Evolutionary conservation across 2,797 vertebrate species (phyloP).

Genomic region (Spondyliosoma cantharus): DNA sequence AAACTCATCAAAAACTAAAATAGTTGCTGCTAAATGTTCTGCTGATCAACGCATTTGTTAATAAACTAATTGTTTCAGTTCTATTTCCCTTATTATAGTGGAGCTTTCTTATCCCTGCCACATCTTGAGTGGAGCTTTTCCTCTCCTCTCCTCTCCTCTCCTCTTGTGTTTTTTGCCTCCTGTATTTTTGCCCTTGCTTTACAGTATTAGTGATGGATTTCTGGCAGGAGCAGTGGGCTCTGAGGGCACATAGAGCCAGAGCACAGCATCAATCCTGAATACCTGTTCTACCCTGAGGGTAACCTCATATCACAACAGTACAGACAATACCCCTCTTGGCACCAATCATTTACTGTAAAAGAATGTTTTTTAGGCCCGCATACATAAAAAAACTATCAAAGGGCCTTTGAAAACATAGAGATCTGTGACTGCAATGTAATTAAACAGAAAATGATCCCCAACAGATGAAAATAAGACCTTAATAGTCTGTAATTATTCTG

Average conservation of each 20-base stretch:
- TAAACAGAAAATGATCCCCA: background rate
- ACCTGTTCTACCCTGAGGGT: constrained; percentile 37
- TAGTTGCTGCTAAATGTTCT: background rate
- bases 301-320: constrained; percentile 42
- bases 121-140: background rate
- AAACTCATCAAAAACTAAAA: background rate
- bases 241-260: constrained; percentile 52
- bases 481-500: background rate
- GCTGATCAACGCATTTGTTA: background rate
- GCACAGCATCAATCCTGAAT: constrained; percentile 59
- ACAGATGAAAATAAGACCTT: background rate
- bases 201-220: constrained; percentile 54
- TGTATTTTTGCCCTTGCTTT: constrained; percentile 42
- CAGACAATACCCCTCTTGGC: constrained; percentile 24
- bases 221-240: constrained; percentile 44
- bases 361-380: background rate
- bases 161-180: constrained; percentile 6
- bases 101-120: background rate
- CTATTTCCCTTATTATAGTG: background rate
- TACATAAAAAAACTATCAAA: background rate
- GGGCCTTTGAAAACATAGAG: too few relatives aligned
- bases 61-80: background rate
- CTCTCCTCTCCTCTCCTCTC: constrained; percentile 2
- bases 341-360: constrained; percentile 10
- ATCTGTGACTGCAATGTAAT: background rate